Evolutionary conservation across 1,140 invertebrate species (phyloP).

Genomic region (Macrostomum lignano): DNA sequence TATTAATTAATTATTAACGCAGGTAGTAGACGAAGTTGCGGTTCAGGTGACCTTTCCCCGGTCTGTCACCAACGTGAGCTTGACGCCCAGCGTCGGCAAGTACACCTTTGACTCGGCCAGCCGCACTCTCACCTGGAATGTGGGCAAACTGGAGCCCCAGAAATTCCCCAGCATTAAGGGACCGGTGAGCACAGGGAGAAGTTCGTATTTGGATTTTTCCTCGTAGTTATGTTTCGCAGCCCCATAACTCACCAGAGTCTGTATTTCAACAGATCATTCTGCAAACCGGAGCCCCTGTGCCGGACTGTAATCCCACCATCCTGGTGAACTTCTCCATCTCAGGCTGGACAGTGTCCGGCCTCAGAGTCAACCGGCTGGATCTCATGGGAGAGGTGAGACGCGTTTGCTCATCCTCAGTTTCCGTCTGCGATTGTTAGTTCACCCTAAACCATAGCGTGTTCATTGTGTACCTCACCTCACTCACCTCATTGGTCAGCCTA

Average conservation of each 20-base stretch:
- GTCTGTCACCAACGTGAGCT: conserved; percentile 66
- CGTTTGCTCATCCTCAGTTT: conserved; percentile 5
- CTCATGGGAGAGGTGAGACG: conserved; percentile 59
- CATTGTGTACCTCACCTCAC: neutral
- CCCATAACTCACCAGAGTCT: too few relatives aligned
- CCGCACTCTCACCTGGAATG: conserved; percentile 73
- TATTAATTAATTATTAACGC: too few relatives aligned
- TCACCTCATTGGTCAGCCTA: neutral
- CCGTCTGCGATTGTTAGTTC: neutral
- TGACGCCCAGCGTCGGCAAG: conserved; percentile 64
- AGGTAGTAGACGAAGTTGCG: conserved; percentile 44
- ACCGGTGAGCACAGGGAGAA: conserved; percentile 37
- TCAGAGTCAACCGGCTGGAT: conserved; percentile 87
- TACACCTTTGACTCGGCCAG: conserved; percentile 88
- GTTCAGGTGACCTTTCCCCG: conserved; percentile 95
- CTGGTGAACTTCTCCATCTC: conserved; percentile 62
- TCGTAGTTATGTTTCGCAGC: too few relatives aligned
- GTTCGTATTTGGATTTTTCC: too few relatives aligned
- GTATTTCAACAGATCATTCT: too few relatives aligned
- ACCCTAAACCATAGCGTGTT: neutral
- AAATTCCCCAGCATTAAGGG: conserved; percentile 77
- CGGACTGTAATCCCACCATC: conserved; percentile 42
- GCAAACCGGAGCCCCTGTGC: conserved; percentile 33
- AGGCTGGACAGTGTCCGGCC: conserved; percentile 71
- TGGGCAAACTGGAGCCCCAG: conserved; percentile 68